Evolutionary conservation across 1,140 invertebrate genomes (phyloP).

Genomic region (Pseudomyrmex gracilis): DNA sequence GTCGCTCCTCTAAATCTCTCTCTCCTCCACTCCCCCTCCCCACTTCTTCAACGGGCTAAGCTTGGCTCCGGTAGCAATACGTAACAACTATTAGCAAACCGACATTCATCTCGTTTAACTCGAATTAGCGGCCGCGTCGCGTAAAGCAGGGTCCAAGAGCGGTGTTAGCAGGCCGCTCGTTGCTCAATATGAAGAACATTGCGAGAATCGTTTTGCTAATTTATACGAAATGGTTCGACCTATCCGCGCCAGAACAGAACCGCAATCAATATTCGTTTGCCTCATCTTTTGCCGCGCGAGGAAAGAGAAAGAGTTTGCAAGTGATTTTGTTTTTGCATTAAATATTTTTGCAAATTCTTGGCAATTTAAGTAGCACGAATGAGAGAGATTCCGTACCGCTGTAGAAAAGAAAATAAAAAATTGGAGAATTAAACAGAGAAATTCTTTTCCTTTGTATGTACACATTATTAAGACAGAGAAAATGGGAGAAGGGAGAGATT

Average conservation of each 20-base stretch:
- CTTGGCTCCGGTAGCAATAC: slow-evolving; percentile 76
- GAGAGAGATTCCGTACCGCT: background rate
- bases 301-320: background rate
- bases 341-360: too few species aligned
- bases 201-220: slow-evolving; percentile 75
- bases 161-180: slow-evolving; percentile 70
- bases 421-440: background rate
- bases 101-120: slow-evolving; percentile 83
- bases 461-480: background rate
- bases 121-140: slow-evolving; percentile 77
- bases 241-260: slow-evolving; percentile 52
- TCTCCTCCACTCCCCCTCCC: too few species aligned
- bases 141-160: slow-evolving; percentile 72
- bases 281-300: slow-evolving; percentile 2
- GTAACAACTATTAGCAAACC: slow-evolving; percentile 82
- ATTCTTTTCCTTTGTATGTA: background rate
- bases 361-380: background rate
- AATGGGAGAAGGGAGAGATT: slow-evolving; percentile 58
- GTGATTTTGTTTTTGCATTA: background rate
- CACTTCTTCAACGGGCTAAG: slow-evolving; percentile 66
- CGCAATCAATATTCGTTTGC: slow-evolving; percentile 71
- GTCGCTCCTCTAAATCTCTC: slow-evolving; percentile 72
- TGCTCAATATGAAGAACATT: slow-evolving; percentile 71
- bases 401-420: background rate
- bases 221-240: slow-evolving; percentile 71